Conservation (phyloP, 2,113 vertebrate genomes). For the rabbit (Oryctolagus cuniculus) region DNA sequence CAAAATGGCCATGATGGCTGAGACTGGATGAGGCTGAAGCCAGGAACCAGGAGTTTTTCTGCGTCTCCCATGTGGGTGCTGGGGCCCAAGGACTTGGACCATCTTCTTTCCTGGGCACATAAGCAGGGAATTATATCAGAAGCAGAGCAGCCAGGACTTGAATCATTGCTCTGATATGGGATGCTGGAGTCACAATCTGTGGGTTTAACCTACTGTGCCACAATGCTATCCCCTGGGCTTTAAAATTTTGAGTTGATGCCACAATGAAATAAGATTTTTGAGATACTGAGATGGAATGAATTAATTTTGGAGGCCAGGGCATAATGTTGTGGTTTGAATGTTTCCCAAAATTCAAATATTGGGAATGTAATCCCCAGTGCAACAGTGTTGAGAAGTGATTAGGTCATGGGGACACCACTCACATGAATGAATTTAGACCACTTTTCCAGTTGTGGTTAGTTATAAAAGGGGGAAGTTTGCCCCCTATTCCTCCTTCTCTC, state of each 20-base stretch:
- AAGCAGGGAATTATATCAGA: no score
- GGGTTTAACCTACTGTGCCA: no score
- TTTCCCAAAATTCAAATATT: neutral
- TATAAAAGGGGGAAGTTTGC: neutral
- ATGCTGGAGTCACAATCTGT: no score
- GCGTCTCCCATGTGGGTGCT: no score
- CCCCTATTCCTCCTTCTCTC: neutral
- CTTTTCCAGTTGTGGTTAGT: neutral
- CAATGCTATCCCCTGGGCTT: neutral
- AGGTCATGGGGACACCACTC: neutral
- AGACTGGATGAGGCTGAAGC: no score
- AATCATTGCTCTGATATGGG: no score
- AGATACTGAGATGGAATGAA: neutral
- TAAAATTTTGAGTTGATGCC: neutral
- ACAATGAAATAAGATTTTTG: neutral
- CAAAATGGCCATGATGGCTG: no score
- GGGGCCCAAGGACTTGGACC: no score
- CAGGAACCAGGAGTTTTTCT: no score
- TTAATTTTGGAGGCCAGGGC: neutral
- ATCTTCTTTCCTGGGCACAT: no score
- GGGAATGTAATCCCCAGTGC: neutral
- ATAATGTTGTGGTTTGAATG: neutral
- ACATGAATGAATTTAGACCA: neutral
- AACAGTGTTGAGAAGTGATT: neutral
- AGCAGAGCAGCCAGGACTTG: no score